These are phyloP conservation scores for Tenthredo scrophulariae DNA, from an alignment of 2,888 invertebrate species.

Conservation along the genomic window DNA sequence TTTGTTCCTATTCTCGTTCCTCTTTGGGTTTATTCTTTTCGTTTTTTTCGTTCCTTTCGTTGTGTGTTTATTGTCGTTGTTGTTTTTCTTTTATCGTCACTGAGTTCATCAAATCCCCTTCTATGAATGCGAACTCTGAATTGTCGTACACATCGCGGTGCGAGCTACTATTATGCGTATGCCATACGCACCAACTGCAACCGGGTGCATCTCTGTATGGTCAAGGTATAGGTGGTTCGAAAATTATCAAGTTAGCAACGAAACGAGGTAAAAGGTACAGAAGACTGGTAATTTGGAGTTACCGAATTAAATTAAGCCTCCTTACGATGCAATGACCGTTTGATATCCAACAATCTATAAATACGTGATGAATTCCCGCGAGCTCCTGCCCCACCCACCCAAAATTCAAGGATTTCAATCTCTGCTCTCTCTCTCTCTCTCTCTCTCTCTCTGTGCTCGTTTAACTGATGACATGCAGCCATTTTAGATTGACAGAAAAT, in stretches of 20 bases:
- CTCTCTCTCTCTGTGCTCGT: not conserved
- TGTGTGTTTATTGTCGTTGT: not conserved
- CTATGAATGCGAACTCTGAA: not conserved
- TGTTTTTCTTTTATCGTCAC: not conserved
- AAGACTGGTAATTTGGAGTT: not conserved
- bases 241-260: not conserved
- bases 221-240: not conserved
- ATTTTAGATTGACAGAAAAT: not conserved
- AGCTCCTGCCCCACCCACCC: not conserved
- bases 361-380: not conserved
- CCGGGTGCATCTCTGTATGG: not conserved
- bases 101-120: not conserved
- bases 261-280: not conserved
- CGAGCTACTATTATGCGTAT: not conserved
- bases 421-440: not conserved
- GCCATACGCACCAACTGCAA: not conserved
- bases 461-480: not conserved
- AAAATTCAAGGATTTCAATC: slow-evolving; percentile 24
- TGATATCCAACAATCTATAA: slow-evolving; percentile 16
- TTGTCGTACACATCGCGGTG: not conserved
- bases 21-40: not conserved
- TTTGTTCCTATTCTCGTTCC: not conserved
- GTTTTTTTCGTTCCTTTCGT: not conserved
- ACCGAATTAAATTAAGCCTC: not conserved
- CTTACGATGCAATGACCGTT: not conserved